Base-by-base conservation (phyloP, 2,888 invertebrate species). In the Habroteleia sp. region DNA sequence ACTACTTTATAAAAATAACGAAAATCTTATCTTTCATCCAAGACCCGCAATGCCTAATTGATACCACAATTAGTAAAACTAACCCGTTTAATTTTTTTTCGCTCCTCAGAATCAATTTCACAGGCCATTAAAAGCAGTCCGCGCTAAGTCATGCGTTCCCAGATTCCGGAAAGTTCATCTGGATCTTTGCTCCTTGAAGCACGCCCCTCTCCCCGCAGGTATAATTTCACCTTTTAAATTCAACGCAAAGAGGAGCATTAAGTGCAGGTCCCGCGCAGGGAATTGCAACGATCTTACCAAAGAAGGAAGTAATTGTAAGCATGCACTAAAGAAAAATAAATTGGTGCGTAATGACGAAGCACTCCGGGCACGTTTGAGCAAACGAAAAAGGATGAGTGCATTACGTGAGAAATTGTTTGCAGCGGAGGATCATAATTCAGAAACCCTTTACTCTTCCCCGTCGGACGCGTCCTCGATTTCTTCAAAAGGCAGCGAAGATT, bases 171-270 rank as follows among this genome's bases (percentile, higher is more conserved):
- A 56, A 46, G 39, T 29, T 66, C 46, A 66, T 17, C 11, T 6
- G n/a, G 44, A 54, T 44, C 44, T 10, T 14, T 29, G 29, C 46
- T 46, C 13, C 33, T 27, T 27, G 7, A 33, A n/a, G 8, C 20
- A 33, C 25, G 8, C 33, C n/a, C 33, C 41, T 6, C 44, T 44
- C 23, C 14, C 54, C 8, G 46, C 8, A 23, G 44, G 3, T 8
- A 5, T 66, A 66, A 66, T 56, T 10, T 39, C 46, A 31, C 56
- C 66, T 48, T 66, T 56, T 56, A 66, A 56, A 66, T 66, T 37
- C 56, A 66, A 20, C 35, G 14, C 56, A 27, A 39, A 37, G n/a
- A 56, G 17, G 31, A 66, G 11, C 66, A 48, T 46, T 48, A 54
- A 56, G 17, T 14, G 48, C 13, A 48, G 56, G 56, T 66, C 66